phyloP scores from a whole-genome alignment of 2,797 vertebrate genomes.

The Poecilia wingei region DNA sequence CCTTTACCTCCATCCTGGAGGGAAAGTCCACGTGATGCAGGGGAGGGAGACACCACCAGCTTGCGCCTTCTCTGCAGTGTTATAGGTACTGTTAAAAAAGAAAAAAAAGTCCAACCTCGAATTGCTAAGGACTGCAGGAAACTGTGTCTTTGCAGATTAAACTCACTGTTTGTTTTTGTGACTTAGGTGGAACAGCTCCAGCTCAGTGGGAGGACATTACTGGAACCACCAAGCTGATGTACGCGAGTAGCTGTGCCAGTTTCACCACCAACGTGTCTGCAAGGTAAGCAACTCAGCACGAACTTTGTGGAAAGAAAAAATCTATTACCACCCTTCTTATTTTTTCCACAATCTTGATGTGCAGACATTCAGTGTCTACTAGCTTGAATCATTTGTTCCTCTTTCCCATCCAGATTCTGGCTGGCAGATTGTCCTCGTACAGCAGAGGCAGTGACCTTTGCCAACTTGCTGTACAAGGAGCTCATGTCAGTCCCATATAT shows the following conservation, averaged over 20 bases:
- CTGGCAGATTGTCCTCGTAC: constrained; percentile 96
- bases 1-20: constrained; percentile 95
- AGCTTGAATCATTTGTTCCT: background rate
- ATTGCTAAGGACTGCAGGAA: background rate
- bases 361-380: background rate
- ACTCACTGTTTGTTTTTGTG: constrained; percentile 32
- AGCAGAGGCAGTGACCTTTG: constrained; percentile 93
- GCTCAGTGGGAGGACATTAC: constrained; percentile 99
- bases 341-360: background rate
- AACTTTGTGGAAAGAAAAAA: background rate
- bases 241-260: constrained; percentile 93
- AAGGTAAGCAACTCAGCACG: constrained; percentile 79
- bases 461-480: constrained; percentile 93
- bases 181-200: constrained; percentile 92
- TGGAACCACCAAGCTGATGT: constrained; percentile 95
- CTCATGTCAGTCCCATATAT: constrained; percentile 94
- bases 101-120: background rate
- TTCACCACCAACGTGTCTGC: constrained; percentile 99
- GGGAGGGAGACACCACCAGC: constrained; percentile 96
- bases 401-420: constrained; percentile 88
- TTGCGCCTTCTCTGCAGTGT: constrained; percentile 97
- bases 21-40: constrained; percentile 90
- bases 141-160: constrained; percentile 19
- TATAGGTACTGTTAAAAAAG: constrained; percentile 81
- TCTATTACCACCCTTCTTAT: background rate